Percentiles rank a stretch among this genome's conserved stretches.
These are phyloP conservation scores for Clunio marinus DNA, from an alignment of 2,888 invertebrate genomes.

Conservation along the genomic window DNA sequence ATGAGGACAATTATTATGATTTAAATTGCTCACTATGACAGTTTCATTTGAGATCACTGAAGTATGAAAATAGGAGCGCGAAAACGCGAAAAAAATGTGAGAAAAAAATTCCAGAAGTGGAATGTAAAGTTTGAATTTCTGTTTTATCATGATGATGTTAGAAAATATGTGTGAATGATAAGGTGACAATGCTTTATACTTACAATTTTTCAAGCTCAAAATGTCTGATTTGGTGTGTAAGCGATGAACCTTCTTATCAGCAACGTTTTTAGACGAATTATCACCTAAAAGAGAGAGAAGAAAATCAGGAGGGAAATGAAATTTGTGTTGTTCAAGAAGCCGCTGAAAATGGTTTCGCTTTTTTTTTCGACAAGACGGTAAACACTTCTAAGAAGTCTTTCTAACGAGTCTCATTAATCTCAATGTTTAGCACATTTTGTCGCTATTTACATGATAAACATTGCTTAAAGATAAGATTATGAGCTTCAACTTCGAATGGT, in stretches of 20 bases:
- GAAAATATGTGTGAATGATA: not conserved
- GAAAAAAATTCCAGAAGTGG: not conserved
- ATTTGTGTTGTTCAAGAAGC: not conserved
- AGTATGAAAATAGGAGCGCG: constrained; percentile 28
- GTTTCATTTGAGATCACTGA: not conserved
- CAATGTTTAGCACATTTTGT: constrained; percentile 18
- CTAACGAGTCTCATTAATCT: constrained; percentile 16
- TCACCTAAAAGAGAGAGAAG: constrained; percentile 30
- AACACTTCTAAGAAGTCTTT: not conserved
- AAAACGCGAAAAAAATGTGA: constrained; percentile 2
- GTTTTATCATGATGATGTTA: constrained; percentile 8
- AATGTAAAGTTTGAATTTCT: constrained; percentile 6
- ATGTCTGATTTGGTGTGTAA: not conserved
- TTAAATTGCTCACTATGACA: constrained; percentile 21
- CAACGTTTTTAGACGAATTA: constrained; percentile 3
- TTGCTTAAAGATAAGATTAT: not conserved
- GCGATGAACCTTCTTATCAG: constrained; percentile 30
- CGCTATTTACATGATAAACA: constrained; percentile 20
- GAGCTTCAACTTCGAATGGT: not conserved
- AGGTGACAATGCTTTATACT: constrained; percentile 19
- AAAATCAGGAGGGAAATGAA: not conserved
- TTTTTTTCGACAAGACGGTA: not conserved
- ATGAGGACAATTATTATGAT: not conserved
- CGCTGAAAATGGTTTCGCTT: not conserved
- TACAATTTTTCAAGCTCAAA: constrained; percentile 28